Base-by-base conservation (phyloP, 2,888 invertebrate species). In the Tipula vernalis region DNA sequence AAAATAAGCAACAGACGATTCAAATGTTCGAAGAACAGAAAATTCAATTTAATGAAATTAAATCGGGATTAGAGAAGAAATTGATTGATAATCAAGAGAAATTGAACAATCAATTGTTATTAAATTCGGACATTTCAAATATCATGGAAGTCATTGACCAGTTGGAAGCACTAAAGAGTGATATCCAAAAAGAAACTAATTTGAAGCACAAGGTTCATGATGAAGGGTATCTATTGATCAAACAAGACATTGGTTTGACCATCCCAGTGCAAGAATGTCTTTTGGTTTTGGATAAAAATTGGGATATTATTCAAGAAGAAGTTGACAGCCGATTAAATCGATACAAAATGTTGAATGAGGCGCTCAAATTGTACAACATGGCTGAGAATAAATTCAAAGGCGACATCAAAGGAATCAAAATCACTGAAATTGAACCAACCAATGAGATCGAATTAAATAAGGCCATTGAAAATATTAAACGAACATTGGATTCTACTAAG, bases 171-270 rank as follows among this genome's bases (percentile, higher is more conserved):
- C 89, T 95, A 91, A 92, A 94, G 90, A 90, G 92, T 44, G 93
- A 93, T 10, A 89, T 94, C 5, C 93, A 94, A 89, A 93, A 93
- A 15, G 94, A 95, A 93, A 88, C 89, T 0, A 91, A 93, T 5
- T 91, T 95, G 0, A 95, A 95, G 89, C 94, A 96, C 88, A 94
- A 95, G 88, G 92, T 97, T n/a, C 94, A 96, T 89, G 94, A 95
- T 89, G 95, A 96, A 92, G 97, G 96, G 0, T 93, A 96, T 87
- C 93, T 95, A 89, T 91, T 97, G 88, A 95, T 97, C 94, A 95
- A 96, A 89, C 95, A 96, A 92, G 96, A 98, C 91, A 95, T 96
- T 89, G 94, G 95, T 86, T 96, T 96, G 88, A 95, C 96, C 91
- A 95, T 96, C 0, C 94, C 94, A 0, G 95, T 97, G 87, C 97